Evolutionary conservation across 2,113 vertebrate species (phyloP).

Genomic region (Climacteris rufus): DNA sequence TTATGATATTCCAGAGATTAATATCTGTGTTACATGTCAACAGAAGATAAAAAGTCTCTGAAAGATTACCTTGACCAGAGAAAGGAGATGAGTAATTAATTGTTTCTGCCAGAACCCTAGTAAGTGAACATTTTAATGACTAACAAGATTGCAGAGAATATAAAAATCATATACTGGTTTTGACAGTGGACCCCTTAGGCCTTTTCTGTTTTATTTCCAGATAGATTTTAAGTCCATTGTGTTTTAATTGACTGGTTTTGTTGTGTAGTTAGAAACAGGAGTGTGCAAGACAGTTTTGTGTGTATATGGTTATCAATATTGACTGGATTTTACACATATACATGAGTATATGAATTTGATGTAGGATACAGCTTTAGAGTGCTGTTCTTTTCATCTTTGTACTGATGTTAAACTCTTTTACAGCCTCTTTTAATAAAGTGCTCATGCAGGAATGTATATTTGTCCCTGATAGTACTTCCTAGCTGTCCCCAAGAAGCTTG

Average conservation of each 20-base stretch:
- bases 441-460: neutral
- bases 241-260: neutral
- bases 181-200: neutral
- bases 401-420: neutral
- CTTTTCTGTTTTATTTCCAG: neutral
- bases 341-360: neutral
- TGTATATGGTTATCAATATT: neutral
- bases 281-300: neutral
- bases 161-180: neutral
- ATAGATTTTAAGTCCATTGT: neutral
- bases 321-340: neutral
- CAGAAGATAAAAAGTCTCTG: neutral
- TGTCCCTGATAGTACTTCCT: neutral
- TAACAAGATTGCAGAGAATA: neutral
- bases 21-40: neutral
- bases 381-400: neutral
- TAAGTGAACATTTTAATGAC: neutral
- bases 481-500: neutral
- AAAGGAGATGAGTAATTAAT: neutral
- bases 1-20: neutral
- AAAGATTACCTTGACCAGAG: neutral
- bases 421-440: neutral
- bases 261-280: neutral
- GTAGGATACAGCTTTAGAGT: neutral
- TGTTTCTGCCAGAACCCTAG: neutral